Base-by-base conservation (phyloP, 2,888 invertebrate genomes). In the Cybosia mesomella region DNA sequence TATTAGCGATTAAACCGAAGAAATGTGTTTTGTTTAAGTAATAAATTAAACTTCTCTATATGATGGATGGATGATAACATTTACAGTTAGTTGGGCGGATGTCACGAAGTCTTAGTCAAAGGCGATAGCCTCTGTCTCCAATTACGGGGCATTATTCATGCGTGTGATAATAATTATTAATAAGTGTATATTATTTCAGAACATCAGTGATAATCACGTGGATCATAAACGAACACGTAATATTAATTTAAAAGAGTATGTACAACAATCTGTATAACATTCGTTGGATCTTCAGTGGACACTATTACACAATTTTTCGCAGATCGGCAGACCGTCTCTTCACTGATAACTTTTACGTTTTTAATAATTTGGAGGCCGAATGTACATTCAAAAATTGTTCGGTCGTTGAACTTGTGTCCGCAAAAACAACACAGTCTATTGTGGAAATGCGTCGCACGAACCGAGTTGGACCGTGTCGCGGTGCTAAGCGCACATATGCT, bases 61-160 rank as follows among this genome's bases (percentile, higher is more conserved):
- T 79, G 85, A 88, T 87, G 28, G 10, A 32, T 58, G 10, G 28
- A 49, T 49, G 49, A n/a, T 49, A 88, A 83, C 73, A 82, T 85
- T 84, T 81, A 91, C 92, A 88, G 92, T 73, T 77, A 88, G 92
- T 73, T 76, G 79, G 62, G 85, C 94, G 94, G 94, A 93, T 93
- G 93, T 93, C 94, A 93, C 93, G 93, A 86, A 84, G 89, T 88
- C 87, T 90, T 86, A 91, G 89, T 91, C 87, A 83, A 85, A 87
- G 85, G 87, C 89, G 92, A 93, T 92, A 92, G 90, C 90, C 88
- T 87, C 87, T 88, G 92, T 87, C 86, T 80, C 93, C 94, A 92
- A 93, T 92, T 94, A 94, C 80, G 91, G 92, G 81, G 81, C 90
- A 92, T 92, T 91, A 91, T 88, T 91, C 90, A 92, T 84, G 83